Percentiles rank a stretch among this genome's conserved stretches.
Conservation (phyloP, 2,113 vertebrate genomes). For the Pluvialis apricaria region DNA sequence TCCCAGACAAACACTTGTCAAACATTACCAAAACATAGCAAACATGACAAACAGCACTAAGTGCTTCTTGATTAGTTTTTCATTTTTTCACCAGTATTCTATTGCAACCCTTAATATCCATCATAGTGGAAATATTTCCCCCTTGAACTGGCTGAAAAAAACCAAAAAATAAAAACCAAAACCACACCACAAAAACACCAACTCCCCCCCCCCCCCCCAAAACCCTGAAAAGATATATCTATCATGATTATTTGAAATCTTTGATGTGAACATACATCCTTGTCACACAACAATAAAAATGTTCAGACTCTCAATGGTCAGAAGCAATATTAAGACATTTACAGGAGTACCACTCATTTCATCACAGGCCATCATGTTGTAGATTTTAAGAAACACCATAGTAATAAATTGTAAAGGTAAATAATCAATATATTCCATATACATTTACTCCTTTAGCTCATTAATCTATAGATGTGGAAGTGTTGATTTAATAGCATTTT, state of each 20-base stretch:
- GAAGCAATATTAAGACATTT: neutral
- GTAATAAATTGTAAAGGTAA: neutral
- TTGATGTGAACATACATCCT: neutral
- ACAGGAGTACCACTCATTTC: neutral
- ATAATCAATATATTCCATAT: neutral
- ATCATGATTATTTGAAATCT: neutral
- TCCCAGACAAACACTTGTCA: neutral
- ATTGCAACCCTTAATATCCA: neutral
- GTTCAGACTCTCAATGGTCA: neutral
- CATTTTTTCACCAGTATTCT: neutral
- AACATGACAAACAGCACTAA: neutral
- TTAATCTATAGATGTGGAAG: neutral
- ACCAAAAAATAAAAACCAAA: neutral
- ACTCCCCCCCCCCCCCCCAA: neutral
- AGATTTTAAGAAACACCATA: neutral
- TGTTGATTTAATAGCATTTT: neutral
- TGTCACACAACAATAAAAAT: neutral
- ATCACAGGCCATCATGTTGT: neutral
- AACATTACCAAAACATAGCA: neutral
- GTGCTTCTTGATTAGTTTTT: neutral
- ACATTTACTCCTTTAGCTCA: neutral
- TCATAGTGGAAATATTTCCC: neutral
- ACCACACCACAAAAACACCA: neutral
- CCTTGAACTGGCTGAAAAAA: neutral
- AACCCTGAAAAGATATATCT: neutral